These are phyloP conservation scores for Branchinecta lindahli DNA, from an alignment of 1,140 invertebrate genomes.

Conservation along the genomic window DNA sequence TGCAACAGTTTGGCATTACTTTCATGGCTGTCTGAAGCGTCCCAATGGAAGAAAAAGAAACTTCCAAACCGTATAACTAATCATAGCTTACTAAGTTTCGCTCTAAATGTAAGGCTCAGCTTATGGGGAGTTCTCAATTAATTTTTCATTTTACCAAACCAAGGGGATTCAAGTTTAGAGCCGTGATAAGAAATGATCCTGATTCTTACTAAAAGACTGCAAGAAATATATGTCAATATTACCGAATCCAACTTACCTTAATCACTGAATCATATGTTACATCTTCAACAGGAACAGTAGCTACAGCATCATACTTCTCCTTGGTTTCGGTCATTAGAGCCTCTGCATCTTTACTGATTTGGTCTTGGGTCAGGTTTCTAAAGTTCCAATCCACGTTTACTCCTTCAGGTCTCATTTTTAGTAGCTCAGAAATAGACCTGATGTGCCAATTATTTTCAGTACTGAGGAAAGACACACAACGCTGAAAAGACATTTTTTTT, in stretches of 20 bases:
- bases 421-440: no score
- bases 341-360: conserved; percentile 28
- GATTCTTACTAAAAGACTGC: background rate
- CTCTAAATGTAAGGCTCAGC: no score
- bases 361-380: conserved; percentile 27
- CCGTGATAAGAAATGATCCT: background rate
- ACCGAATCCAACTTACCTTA: conserved; percentile 28
- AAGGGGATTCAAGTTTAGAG: background rate
- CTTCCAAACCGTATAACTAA: no score
- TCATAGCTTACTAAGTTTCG: no score
- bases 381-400: conserved; percentile 24
- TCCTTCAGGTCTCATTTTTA: conserved; percentile 18
- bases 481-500: no score
- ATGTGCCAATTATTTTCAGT: no score
- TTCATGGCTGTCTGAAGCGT: no score
- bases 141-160: background rate
- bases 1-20: no score
- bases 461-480: no score
- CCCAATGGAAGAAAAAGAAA: no score
- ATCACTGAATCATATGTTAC: conserved; percentile 31
- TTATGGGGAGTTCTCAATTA: no score
- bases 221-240: background rate
- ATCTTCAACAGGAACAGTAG: conserved; percentile 27
- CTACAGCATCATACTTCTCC: conserved; percentile 31
- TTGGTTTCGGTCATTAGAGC: conserved; percentile 29